Evolutionary conservation across 2,113 vertebrate species (phyloP).

Genomic region (Mustelus asterias): DNA sequence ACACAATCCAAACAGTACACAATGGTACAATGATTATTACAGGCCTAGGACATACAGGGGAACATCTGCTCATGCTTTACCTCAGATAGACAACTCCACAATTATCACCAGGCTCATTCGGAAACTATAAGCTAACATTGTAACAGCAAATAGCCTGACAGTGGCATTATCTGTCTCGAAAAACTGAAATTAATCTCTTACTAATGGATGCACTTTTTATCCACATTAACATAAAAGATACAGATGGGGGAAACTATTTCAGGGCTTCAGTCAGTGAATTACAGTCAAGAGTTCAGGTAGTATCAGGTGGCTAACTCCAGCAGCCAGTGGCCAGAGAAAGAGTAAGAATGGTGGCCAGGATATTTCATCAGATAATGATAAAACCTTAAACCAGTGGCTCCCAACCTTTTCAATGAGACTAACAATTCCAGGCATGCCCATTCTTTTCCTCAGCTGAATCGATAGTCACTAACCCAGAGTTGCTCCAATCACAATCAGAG

Average conservation of each 20-base stretch:
- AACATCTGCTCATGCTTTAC: neutral
- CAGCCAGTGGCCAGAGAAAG: neutral
- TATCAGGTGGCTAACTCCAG: too few relatives aligned
- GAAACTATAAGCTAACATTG: too few relatives aligned
- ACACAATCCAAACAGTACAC: neutral
- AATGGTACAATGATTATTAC: neutral
- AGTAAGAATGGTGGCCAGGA: neutral
- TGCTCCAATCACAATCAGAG: too few relatives aligned
- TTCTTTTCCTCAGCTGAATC: too few relatives aligned
- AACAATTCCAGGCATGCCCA: too few relatives aligned
- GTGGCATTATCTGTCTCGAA: neutral
- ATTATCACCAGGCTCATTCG: neutral
- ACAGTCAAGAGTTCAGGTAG: neutral
- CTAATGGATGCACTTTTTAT: neutral
- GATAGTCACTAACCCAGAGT: too few relatives aligned
- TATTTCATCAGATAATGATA: neutral
- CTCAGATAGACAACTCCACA: neutral
- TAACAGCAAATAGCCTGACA: neutral
- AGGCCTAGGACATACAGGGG: neutral
- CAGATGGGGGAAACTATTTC: neutral
- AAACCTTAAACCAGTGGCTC: too few relatives aligned
- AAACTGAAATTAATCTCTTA: neutral
- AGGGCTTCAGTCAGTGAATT: neutral
- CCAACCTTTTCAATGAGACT: too few relatives aligned
- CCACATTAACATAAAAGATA: neutral